Percentiles rank a stretch among this genome's conserved stretches.
These are phyloP conservation scores for Galagoides demidoff DNA, from an alignment of 2,797 vertebrate genomes.

Conservation along the genomic window DNA sequence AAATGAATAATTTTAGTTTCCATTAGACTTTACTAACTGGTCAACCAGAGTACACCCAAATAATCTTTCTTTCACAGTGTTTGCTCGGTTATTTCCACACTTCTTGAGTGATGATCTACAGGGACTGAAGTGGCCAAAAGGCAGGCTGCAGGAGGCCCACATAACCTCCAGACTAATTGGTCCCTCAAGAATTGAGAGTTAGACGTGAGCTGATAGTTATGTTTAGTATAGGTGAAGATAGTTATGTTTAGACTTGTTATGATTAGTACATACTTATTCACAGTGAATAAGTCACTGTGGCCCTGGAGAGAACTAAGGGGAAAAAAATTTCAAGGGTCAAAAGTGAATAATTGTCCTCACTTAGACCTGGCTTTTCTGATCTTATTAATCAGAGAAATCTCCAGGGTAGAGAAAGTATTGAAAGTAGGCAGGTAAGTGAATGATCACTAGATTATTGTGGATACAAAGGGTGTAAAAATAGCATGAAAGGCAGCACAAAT, in stretches of 20 bases:
- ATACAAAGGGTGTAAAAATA: neutral
- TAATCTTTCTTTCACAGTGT: constrained; percentile 15
- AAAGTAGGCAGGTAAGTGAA: neutral
- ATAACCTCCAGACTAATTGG: neutral
- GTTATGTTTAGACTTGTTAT: no score
- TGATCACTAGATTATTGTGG: neutral
- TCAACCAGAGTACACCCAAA: neutral
- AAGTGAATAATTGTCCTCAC: constrained; percentile 8
- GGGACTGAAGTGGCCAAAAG: constrained; percentile 13
- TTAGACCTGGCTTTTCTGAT: constrained; percentile 30
- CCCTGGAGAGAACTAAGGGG: neutral
- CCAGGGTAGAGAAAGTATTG: constrained; percentile 14
- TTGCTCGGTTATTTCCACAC: constrained; percentile 1
- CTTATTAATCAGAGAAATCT: constrained; percentile 33
- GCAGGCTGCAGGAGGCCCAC: neutral
- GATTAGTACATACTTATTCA: no score
- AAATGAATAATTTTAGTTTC: constrained; percentile 42
- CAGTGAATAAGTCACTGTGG: constrained; percentile 54
- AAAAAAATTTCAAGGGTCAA: constrained; percentile 48
- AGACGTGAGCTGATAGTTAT: constrained; percentile 36
- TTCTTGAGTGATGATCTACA: neutral
- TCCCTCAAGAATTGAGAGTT: constrained; percentile 34
- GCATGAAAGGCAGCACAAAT: neutral
- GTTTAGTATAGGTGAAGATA: no score
- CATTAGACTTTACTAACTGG: neutral